Conservation (phyloP, 2,888 invertebrate genomes). For the Anodontia alba region DNA sequence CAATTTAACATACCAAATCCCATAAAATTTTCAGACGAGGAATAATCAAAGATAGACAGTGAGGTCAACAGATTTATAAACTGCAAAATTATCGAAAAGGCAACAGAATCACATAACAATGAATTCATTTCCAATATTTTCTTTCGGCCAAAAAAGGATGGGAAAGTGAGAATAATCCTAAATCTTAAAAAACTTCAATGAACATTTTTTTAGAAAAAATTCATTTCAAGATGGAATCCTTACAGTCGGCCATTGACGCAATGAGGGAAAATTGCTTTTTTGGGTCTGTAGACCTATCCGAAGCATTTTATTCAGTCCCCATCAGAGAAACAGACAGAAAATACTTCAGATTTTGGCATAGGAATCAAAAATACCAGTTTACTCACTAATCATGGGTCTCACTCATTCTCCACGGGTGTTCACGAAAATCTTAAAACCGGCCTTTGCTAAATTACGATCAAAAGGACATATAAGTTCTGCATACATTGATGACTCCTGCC, state of each 20-base stretch:
- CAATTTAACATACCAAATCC: neutral
- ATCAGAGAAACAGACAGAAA: slow-evolving; percentile 30
- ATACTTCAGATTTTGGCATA: slow-evolving; percentile 43
- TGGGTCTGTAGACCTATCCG: slow-evolving; percentile 40
- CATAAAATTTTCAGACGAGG: neutral
- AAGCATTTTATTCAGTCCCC: slow-evolving; percentile 45
- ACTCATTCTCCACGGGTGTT: slow-evolving; percentile 31
- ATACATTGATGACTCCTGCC: slow-evolving; percentile 50
- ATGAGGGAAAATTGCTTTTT: slow-evolving; percentile 37
- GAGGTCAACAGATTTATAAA: neutral
- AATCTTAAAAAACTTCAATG: slow-evolving; percentile 39
- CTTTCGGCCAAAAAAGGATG: slow-evolving; percentile 12
- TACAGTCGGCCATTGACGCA: slow-evolving; percentile 30
- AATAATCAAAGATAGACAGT: neutral
- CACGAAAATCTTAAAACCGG: slow-evolving; percentile 54
- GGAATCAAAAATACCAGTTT: slow-evolving; percentile 36
- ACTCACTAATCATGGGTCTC: slow-evolving; percentile 33
- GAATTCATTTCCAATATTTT: neutral
- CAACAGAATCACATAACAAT: neutral
- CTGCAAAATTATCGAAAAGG: neutral
- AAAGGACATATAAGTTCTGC: slow-evolving; percentile 31
- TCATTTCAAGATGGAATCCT: slow-evolving; percentile 2
- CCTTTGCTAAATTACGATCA: slow-evolving; percentile 31
- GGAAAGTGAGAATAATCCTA: slow-evolving; percentile 23
- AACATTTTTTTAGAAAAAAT: slow-evolving; percentile 35